Conservation (phyloP, 2,797 vertebrate genomes). For the Pempheris klunzingeri region DNA sequence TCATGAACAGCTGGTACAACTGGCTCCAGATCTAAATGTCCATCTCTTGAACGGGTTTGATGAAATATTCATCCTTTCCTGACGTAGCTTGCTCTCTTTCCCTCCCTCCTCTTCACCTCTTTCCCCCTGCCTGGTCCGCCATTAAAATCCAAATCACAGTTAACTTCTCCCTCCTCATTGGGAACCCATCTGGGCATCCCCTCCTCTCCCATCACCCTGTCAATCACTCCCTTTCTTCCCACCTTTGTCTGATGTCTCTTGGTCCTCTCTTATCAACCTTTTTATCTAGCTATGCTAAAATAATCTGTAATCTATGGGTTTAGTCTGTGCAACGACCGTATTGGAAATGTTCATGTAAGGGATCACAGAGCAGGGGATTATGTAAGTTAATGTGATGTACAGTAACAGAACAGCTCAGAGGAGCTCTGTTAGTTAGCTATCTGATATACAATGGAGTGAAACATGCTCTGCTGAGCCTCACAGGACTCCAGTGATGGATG, state of each 20-base stretch:
- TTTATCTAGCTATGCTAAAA: conserved; percentile 32
- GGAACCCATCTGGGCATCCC: conserved; percentile 51
- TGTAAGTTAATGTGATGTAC: conserved; percentile 50
- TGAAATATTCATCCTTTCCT: conserved; percentile 71
- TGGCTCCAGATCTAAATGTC: conserved; percentile 9
- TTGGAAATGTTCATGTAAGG: conserved; percentile 51
- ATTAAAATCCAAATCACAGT: conserved; percentile 63
- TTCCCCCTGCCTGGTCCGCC: conserved; percentile 43
- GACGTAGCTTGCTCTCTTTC: conserved; percentile 42
- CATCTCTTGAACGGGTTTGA: conserved; percentile 42
- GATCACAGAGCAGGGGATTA: conserved; percentile 49
- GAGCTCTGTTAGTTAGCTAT: conserved; percentile 44
- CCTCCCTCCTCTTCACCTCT: conserved; percentile 40
- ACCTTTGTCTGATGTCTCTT: conserved; percentile 25
- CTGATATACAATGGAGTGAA: conserved; percentile 56
- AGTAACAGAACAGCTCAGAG: conserved; percentile 40
- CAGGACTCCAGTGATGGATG: conserved; percentile 47
- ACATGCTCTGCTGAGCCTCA: conserved; percentile 48
- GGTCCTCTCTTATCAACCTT: conserved; percentile 29
- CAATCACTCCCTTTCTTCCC: conserved; percentile 23
- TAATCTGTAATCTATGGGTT: conserved; percentile 55
- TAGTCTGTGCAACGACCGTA: neutral
- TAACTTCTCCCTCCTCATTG: conserved; percentile 36
- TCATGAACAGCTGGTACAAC: conserved; percentile 32
- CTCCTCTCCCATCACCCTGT: conserved; percentile 26